Percentiles rank a stretch among this genome's conserved stretches.
phyloP scores from a whole-genome alignment of 2,797 vertebrate species.

The Mergus octosetaceus region DNA sequence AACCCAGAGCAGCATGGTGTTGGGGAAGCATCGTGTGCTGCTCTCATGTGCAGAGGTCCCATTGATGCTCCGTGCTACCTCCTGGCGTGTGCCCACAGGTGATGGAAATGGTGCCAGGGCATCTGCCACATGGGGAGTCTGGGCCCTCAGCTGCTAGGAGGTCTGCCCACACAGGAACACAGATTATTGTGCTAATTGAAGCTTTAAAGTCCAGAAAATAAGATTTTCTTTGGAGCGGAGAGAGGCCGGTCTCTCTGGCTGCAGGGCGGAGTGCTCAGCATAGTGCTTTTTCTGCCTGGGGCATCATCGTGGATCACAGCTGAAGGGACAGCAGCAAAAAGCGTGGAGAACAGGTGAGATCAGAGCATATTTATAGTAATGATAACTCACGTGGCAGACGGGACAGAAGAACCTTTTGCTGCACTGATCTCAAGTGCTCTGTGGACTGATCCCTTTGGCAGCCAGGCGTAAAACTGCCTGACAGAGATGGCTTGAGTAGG shows the following conservation, averaged over 20 bases:
- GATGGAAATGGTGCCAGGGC: neutral
- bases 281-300: rapidly evolving
- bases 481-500: neutral
- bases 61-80: neutral
- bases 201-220: too few relatives aligned
- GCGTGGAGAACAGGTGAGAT: rapidly evolving
- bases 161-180: neutral
- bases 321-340: neutral
- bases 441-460: neutral
- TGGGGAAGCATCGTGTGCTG: too few relatives aligned
- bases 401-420: neutral
- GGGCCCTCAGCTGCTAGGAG: neutral
- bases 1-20: neutral
- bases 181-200: too few relatives aligned
- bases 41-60: neutral
- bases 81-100: neutral
- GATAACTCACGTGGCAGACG: rapidly evolving
- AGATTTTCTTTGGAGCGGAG: neutral
- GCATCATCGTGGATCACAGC: neutral
- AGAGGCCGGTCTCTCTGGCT: neutral
- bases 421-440: neutral
- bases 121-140: too few relatives aligned
- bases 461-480: neutral
- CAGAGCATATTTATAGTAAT: neutral
- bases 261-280: rapidly evolving